Percentiles rank a stretch among this genome's conserved stretches.
These are phyloP conservation scores for Gnathonemus longibarbis DNA, from an alignment of 2,113 vertebrate genomes.

Conservation along the genomic window DNA sequence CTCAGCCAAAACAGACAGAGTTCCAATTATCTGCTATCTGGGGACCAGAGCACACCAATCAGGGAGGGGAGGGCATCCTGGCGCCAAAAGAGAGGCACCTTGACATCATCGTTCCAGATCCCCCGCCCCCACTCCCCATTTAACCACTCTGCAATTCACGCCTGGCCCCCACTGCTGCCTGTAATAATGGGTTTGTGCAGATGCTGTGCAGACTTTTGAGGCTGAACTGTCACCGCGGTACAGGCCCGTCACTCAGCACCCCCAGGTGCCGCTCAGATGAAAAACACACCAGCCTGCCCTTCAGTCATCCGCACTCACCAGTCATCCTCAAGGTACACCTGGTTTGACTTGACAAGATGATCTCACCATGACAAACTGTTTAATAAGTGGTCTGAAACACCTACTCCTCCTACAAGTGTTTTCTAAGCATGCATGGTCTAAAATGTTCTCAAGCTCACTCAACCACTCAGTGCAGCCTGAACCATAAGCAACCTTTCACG, in stretches of 20 bases:
- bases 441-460: background rate
- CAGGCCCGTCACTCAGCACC: background rate
- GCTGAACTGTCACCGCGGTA: background rate
- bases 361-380: background rate
- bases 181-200: background rate
- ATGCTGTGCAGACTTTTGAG: background rate
- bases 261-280: background rate
- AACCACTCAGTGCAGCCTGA: background rate
- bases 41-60: background rate
- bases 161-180: background rate
- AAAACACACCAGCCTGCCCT: background rate
- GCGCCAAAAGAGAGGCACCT: background rate
- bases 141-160: background rate
- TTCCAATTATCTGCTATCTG: background rate
- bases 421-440: background rate
- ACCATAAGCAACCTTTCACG: background rate
- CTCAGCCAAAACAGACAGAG: background rate
- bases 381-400: background rate
- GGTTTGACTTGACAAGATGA: background rate
- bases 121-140: background rate
- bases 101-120: background rate
- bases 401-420: background rate
- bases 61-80: background rate
- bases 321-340: background rate
- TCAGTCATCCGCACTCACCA: background rate